Evolutionary conservation across 2,113 vertebrate species (phyloP), one percentile per base, ranked within the genome.

Genomic region (Platichthys stellatus): DNA sequence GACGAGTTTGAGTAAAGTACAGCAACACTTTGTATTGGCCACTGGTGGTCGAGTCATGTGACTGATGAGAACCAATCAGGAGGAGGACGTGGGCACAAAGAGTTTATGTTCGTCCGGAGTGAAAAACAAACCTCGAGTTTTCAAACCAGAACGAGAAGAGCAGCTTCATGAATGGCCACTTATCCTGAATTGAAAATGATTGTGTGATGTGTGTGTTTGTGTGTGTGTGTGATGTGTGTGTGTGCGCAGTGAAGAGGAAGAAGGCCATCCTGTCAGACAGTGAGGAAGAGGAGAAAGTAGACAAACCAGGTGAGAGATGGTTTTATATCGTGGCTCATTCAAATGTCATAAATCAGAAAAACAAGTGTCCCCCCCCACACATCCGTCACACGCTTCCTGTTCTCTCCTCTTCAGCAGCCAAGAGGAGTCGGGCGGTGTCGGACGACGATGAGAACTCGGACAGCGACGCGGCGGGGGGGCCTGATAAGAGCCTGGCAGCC

Each of bases 181-280:
- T 17, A 15, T 17, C 20, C 7, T 6, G 6, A 35, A 35, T 35
- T 35, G 31, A 35, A 35, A 35, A 35, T 35, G 31, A 28, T 28
- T 35, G 35, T 38, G 35, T 38, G 35, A 10, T 8, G 8, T 35
- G 31, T 35, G 31, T 35, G 31, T 17, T 8, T 38, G 26, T 61
- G 59, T 61, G 59, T 28, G 35, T 63, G 11, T 65, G 13, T 56
- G 31, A n/a, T 35, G 23, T 78, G 13, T 68, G 24, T 77, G 24
- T 28, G 35, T 59, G 1, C 73, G 49, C 73, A 61, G 93, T 94
- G 20, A 98, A 98, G 91, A 96, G 97, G 85, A 99, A 97, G 95
- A 95, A 96, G 58, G 94, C 95, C 18, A 85, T 99, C 38, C 92
- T 99, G 35, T 98, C 97, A 9, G 98, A 99, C 91, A 99, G 97